A percentile compares a stretch with the other conserved stretches of the same genome.
Evolutionary conservation across 2,113 vertebrate genomes (phyloP).

Genomic region (Quiscalus mexicanus): DNA sequence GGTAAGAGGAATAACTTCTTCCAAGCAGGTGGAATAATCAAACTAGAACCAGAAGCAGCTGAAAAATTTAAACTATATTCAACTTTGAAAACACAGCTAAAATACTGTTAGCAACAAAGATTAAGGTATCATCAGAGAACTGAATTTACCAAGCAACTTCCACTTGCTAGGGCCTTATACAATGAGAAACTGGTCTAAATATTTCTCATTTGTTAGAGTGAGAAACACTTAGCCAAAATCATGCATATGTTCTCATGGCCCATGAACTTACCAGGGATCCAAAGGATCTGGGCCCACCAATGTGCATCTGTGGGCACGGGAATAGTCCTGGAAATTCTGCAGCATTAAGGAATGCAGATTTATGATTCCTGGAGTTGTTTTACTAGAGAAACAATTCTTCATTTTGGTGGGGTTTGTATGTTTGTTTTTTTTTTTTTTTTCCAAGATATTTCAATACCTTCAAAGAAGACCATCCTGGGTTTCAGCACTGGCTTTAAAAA

Average conservation of each 20-base stretch:
- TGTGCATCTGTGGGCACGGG: rapidly evolving
- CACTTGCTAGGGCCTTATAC: neutral
- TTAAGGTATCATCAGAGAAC: neutral
- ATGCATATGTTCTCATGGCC: rapidly evolving
- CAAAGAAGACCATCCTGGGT: neutral
- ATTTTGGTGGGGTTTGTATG: neutral
- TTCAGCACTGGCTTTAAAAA: neutral
- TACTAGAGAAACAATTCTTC: neutral
- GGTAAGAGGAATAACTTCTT: neutral
- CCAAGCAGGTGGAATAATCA: neutral
- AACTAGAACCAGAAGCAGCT: neutral
- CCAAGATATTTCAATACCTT: neutral
- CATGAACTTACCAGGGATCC: neutral
- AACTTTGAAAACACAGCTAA: neutral
- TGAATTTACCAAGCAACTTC: neutral
- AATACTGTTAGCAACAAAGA: neutral
- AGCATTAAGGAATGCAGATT: neutral
- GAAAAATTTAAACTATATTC: neutral
- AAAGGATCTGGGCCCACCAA: neutral
- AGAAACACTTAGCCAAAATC: neutral
- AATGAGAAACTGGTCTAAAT: neutral
- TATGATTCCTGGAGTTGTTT: neutral
- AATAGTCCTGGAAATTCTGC: neutral
- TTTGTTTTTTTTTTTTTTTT: neutral
- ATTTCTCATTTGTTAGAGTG: neutral